These are phyloP conservation scores for Conops quadrifasciatus DNA, from an alignment of 2,888 invertebrate genomes.

Conservation along the genomic window DNA sequence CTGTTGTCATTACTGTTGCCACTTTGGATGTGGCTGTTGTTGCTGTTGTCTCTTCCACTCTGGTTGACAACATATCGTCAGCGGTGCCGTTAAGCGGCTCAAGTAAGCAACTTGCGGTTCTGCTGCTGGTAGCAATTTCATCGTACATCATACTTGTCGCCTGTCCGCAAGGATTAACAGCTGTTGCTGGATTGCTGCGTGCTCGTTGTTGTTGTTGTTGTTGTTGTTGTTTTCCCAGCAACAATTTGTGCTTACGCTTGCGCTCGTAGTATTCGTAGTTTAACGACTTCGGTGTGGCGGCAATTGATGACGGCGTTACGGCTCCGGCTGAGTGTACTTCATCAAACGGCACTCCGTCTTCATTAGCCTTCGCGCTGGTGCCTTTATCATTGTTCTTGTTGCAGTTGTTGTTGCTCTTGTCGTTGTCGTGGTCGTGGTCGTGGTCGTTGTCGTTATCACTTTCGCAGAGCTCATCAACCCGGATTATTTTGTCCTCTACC, in stretches of 20 bases:
- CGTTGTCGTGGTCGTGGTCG: constrained; percentile 13
- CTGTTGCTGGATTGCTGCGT: constrained; percentile 1
- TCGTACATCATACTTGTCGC: constrained; percentile 2
- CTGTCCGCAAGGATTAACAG: constrained; percentile 10
- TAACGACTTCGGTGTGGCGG: constrained; percentile 34
- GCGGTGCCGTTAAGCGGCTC: constrained; percentile 7
- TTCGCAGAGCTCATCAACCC: constrained; percentile 34
- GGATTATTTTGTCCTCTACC: constrained; percentile 70
- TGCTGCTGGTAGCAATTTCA: constrained; percentile 28
- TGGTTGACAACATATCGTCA: constrained; percentile 17
- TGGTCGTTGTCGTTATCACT: constrained; percentile 35
- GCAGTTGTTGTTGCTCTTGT: constrained; percentile 13
- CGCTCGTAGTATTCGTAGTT: constrained; percentile 61
- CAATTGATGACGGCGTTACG: constrained; percentile 30
- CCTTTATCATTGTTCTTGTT: background rate
- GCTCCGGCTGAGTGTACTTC: constrained; percentile 21
- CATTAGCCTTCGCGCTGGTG: constrained; percentile 23
- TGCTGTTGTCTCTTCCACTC: background rate
- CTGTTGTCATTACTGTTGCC: constrained; percentile 44
- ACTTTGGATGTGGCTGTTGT: constrained; percentile 38
- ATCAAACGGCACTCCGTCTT: constrained; percentile 39
- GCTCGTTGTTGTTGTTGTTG: constrained; percentile 5
- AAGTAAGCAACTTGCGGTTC: constrained; percentile 7
- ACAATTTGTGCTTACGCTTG: constrained; percentile 49
- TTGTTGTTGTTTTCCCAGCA: constrained; percentile 30